Conservation (phyloP, 2,113 vertebrate species). For the Sapajus apella region DNA sequence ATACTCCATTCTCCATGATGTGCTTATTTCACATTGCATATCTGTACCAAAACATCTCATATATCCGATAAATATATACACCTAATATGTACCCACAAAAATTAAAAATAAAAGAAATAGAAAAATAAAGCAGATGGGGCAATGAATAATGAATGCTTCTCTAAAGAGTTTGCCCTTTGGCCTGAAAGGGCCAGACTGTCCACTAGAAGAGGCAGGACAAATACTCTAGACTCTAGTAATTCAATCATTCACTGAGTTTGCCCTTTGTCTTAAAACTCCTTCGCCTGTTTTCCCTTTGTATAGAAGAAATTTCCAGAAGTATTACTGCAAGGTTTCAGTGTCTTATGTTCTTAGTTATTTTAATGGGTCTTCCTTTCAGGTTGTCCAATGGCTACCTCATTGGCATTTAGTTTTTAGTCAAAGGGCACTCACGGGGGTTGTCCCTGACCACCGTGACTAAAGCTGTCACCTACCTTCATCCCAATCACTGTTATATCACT, state of each 20-base stretch:
- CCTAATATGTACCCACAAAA: too few relatives aligned
- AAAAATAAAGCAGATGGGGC: not conserved
- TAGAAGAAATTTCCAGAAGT: conserved; percentile 1
- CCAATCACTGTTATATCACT: not conserved
- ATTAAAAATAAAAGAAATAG: too few relatives aligned
- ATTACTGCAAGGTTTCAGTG: not conserved
- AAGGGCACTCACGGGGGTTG: not conserved
- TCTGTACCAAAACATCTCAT: too few relatives aligned
- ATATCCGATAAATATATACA: too few relatives aligned
- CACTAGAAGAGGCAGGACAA: not conserved
- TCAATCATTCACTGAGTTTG: not conserved
- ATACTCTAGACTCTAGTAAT: not conserved
- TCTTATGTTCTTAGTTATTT: not conserved
- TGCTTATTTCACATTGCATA: too few relatives aligned
- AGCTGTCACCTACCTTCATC: not conserved
- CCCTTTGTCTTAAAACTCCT: not conserved
- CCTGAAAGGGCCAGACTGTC: not conserved
- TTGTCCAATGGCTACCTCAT: not conserved
- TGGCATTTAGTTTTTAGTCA: not conserved
- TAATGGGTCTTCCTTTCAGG: not conserved
- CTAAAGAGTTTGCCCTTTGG: not conserved
- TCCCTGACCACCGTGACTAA: not conserved
- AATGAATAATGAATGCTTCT: not conserved
- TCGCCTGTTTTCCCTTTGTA: not conserved
- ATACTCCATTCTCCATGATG: too few relatives aligned